Base-by-base conservation (phyloP, 2,888 invertebrate species). In the Zele albiditarsus region DNA sequence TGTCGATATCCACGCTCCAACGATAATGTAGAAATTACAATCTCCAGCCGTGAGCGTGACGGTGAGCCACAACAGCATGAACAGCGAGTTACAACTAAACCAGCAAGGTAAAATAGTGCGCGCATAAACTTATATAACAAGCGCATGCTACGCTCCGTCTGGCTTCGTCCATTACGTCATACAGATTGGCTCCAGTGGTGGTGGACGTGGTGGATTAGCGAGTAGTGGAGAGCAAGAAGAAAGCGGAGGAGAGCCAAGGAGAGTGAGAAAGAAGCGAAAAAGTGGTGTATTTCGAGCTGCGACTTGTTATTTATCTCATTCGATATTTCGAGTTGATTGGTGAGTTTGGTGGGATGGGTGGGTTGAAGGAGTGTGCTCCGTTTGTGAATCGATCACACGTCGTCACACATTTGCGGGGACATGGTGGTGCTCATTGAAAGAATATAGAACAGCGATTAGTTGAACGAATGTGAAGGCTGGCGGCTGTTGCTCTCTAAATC, bases 371-470 rank as follows among this genome's bases (percentile, higher is more conserved):
- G 20, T 60, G 27, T 27, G 63, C 38, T 23, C 20, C 33, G 38
- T 38, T 38, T 33, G 38, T 33, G 38, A 63, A 63, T 63, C 63
- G 63, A 63, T 63, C 23, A 63, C 33, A 63, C n/a, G 38, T 33
- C 20, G 33, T 38, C 20, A 63, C 38, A 38, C 8, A 63, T 33
- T 20, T 63, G n/a, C 20, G 23, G n/a, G 38, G 33, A 20, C 8
- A 4, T 53, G 53, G 10, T 53, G 10, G 10, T 53, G 10, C 10
- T 20, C 12, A 38, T 63, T 63, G 33, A 63, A 20, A 20, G 16
- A 16, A 63, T 38, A 10, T 23, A 20, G 8, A 33, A 38, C 63
- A 12, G n/a, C 23, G n/a, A 20, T 63, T 63, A 16, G 20, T 38
- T 33, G 20, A 16, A 5, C n/a, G 2, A 33, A 63, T 6, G 1